phyloP scores from a whole-genome alignment of 1,140 invertebrate genomes.

The Scaptomyza hsui region DNA sequence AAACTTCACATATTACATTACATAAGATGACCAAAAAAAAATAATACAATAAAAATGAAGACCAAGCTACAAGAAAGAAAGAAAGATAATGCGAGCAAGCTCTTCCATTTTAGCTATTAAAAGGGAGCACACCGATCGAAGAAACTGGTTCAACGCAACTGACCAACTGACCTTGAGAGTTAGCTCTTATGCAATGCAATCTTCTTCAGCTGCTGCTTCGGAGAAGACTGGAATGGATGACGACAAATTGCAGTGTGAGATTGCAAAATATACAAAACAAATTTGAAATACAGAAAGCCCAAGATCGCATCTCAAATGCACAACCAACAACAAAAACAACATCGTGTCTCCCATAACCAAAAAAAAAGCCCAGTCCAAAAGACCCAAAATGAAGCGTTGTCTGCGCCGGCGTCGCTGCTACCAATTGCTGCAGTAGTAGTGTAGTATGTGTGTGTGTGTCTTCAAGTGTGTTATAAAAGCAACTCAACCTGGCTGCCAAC shows the following conservation, averaged over 20 bases:
- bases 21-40: conserved; percentile 67
- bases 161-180: conserved; percentile 74
- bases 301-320: conserved; percentile 47
- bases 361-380: conserved; percentile 35
- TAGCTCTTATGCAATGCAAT: conserved; percentile 59
- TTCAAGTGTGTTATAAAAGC: conserved; percentile 80
- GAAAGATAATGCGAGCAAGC: conserved; percentile 5
- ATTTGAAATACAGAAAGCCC: conserved; percentile 59
- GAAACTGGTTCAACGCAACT: conserved; percentile 59
- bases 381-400: conserved; percentile 16
- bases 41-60: conserved; percentile 22
- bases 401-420: conserved; percentile 22
- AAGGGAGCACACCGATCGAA: conserved; percentile 36
- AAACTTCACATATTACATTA: conserved; percentile 79
- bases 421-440: neutral
- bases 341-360: conserved; percentile 21
- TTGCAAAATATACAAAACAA: conserved; percentile 55
- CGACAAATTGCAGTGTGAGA: conserved; percentile 58
- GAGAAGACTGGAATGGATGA: conserved; percentile 15
- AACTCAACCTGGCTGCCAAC: conserved; percentile 53
- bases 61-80: conserved; percentile 39
- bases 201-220: conserved; percentile 36
- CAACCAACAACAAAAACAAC: conserved; percentile 22
- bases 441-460: neutral
- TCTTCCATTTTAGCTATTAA: conserved; percentile 22